These are phyloP conservation scores for Megalops atlanticus DNA, from an alignment of 2,113 vertebrate species.

Conservation along the genomic window DNA sequence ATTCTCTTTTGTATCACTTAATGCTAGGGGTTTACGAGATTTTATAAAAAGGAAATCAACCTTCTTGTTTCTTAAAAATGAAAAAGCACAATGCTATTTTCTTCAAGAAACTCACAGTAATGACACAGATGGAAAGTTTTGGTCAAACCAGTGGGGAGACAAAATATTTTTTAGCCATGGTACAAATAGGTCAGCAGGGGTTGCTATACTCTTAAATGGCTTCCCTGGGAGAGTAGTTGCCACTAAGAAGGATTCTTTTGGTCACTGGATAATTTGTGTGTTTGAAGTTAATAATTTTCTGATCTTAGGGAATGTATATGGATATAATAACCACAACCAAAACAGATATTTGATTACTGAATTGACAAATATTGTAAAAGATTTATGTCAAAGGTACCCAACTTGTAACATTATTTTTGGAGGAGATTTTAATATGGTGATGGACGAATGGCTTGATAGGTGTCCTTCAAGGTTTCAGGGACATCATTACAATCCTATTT, in stretches of 20 bases:
- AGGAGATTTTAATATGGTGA: background rate
- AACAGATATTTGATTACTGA: background rate
- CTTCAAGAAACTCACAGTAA: conserved; percentile 4
- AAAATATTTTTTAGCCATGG: conserved; percentile 24
- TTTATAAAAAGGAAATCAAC: background rate
- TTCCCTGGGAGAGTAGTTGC: background rate
- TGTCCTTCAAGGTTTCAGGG: background rate
- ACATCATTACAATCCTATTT: background rate
- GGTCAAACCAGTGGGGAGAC: conserved; percentile 6
- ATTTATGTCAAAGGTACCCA: background rate
- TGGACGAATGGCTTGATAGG: conserved; percentile 6
- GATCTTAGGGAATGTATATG: conserved; percentile 17
- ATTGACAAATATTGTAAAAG: background rate
- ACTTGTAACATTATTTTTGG: background rate
- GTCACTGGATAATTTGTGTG: background rate
- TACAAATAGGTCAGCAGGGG: background rate
- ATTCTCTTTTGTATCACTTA: background rate
- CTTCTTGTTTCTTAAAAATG: background rate
- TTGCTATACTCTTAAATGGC: background rate
- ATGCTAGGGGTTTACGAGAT: background rate
- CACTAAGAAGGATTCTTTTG: background rate
- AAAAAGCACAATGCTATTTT: background rate
- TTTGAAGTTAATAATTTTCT: background rate
- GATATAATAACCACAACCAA: background rate
- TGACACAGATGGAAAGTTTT: background rate